These are phyloP conservation scores for Tubiluchus corallicola DNA, from an alignment of 2,888 invertebrate species.

Conservation along the genomic window DNA sequence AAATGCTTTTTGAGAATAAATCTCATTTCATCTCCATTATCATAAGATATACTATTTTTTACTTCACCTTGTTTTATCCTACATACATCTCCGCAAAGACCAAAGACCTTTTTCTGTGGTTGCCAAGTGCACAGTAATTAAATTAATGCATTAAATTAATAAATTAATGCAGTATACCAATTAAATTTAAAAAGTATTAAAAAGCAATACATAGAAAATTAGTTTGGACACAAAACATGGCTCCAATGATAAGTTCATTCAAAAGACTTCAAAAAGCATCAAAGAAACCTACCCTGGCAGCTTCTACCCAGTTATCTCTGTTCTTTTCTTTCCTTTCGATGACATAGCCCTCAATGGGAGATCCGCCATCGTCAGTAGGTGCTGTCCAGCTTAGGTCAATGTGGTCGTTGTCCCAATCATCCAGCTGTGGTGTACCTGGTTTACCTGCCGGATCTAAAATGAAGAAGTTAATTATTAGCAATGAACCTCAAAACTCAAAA, in stretches of 20 bases:
- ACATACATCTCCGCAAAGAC: too few relatives aligned
- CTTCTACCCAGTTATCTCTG: slow-evolving; percentile 24
- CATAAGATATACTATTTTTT: too few relatives aligned
- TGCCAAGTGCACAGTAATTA: too few relatives aligned
- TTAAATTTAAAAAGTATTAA: too few relatives aligned
- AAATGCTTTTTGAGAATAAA: too few relatives aligned
- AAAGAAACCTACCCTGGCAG: slow-evolving; percentile 17
- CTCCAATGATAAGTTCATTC: too few relatives aligned
- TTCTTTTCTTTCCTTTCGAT: slow-evolving; percentile 29
- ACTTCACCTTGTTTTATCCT: too few relatives aligned
- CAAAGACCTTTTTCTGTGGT: too few relatives aligned
- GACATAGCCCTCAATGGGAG: slow-evolving; percentile 28
- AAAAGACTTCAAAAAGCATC: neutral
- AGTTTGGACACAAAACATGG: neutral
- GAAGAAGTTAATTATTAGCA: slow-evolving; percentile 54
- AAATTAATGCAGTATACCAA: too few relatives aligned
- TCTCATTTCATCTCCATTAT: too few relatives aligned
- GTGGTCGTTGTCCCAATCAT: slow-evolving; percentile 30
- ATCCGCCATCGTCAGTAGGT: slow-evolving; percentile 28
- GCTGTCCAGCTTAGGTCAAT: slow-evolving; percentile 29
- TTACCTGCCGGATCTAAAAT: slow-evolving; percentile 25
- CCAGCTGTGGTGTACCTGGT: slow-evolving; percentile 30
- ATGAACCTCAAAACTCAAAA: slow-evolving; percentile 49
- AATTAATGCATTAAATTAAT: too few relatives aligned
- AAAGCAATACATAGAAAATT: neutral